Base-by-base conservation (phyloP, 2,797 vertebrate genomes). In the Pampus argenteus region DNA sequence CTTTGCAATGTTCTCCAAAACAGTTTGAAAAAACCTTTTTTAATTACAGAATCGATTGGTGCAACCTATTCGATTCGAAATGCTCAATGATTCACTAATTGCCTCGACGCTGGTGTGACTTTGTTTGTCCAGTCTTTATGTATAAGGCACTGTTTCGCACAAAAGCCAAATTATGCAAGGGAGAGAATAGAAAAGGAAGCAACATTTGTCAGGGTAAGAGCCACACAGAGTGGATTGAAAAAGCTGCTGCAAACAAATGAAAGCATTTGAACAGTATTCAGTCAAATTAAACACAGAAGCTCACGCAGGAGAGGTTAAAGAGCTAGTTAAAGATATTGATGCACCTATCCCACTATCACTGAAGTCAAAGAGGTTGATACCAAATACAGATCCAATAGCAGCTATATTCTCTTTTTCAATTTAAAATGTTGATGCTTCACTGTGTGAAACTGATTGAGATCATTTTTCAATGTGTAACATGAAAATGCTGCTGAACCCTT, bases 1-100 rank as follows among this genome's bases (percentile, higher is more conserved):
- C 68, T 71, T 44, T 40, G 14, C 25, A 29, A 5, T 58, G n/a
- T 73, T 52, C 20, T 63, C 40, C 3, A 11, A 60, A 66, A 47
- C 11, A 14, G n/a, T 51, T 50, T 48, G 14, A 73, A 63, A 7
- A 44, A 80, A 76, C 77, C 25, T 38, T 78, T 78, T 83, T 71
- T 66, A 73, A 69, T 79, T 83, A 42, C 55, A 25, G 18, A 50
- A 81, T 82, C 81, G 78, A 86, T 76, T 64, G 26, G 54, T 29
- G 65, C 49, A 52, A 15, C 61, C 7, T 44, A 28, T 70, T 81
- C 64, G 47, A 76, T 59, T 72, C 29, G 58, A 38, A 74, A 38
- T 55, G 48, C 66, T 47, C 62, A 57, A 10, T 57, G 66, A 64
- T 42, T 67, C 0, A 15, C 54, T 79, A 78, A 85, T 79, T 88